Base-by-base conservation (phyloP, 2,888 invertebrate genomes). In the Danaus chrysippus region DNA sequence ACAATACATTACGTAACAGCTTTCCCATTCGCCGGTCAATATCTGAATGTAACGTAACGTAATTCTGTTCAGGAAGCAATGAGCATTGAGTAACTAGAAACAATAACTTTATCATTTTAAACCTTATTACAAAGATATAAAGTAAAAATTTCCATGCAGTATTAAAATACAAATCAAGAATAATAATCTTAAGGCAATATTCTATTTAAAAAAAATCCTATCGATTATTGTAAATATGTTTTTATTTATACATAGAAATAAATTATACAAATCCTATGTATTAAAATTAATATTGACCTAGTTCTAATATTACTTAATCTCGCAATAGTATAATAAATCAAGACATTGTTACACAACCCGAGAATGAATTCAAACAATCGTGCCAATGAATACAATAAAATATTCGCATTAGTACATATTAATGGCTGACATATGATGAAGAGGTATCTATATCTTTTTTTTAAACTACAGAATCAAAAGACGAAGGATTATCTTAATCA, bases 61-160 rank as follows among this genome's bases (percentile, higher is more conserved):
- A 68, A 71, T 67, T 68, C 70, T 68, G 66, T 67, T 54, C 65
- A 70, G 70, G 71, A 73, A 73, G 67, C 59, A 49, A 17, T 49
- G 49, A n/a, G 17, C 59, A 49, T 49, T 49, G 49, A n/a, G 17
- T 49, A 49, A 49, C 49, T 49, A 49, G 49, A 49, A 49, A 11
- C 10, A n/a, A 15, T 10, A 1, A 17, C 9, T 49, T 17, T 17
- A 17, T 49, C 1, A 49, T 49, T 54, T 23, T 23, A 54, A 54
- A 54, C 23, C 34, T 54, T 49, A 49, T 17, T 10, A 0, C 17
- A 17, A 49, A 1, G 1, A 17, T 3, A 15, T 1, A 49, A 17
- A 17, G 9, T 17, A 10, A 9, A 15, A 49, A 17, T 17, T 49
- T 11, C 13, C 46, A 46, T 46, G 46, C 12, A 1, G 10, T 49